Evolutionary conservation across 2,797 vertebrate species (phyloP).

Genomic region (Prionace glauca): DNA sequence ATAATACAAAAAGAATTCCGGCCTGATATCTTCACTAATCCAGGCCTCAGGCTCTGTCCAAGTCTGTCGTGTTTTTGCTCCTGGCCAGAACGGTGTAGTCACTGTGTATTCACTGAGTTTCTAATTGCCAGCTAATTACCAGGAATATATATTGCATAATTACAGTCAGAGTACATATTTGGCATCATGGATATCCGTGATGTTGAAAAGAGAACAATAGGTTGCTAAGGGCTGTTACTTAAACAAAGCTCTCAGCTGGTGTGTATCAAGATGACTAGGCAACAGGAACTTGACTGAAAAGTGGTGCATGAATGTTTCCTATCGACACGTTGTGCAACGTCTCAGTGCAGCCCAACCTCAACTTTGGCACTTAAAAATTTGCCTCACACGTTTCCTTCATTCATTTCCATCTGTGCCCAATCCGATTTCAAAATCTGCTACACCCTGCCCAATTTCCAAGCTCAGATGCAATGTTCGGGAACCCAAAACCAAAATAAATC

Average conservation of each 20-base stretch:
- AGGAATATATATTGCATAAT: conserved; percentile 33
- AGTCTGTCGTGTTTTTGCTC: not conserved
- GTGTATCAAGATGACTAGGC: conserved; percentile 18
- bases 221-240: conserved; percentile 1
- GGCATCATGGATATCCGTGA: not conserved
- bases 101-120: not conserved
- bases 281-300: conserved; percentile 21
- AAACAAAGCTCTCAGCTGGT: conserved; percentile 32
- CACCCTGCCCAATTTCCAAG: not conserved
- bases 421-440: not conserved
- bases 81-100: not conserved
- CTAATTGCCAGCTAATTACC: not conserved
- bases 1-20: not conserved
- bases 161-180: not conserved
- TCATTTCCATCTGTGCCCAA: not conserved
- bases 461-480: not conserved
- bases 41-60: not conserved
- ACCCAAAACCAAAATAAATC: not conserved
- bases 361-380: not conserved
- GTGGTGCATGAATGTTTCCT: not conserved
- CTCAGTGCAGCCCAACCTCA: not conserved
- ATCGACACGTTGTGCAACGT: not conserved
- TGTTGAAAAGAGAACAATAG: conserved; percentile 7
- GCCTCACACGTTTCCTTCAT: not conserved
- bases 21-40: not conserved